These are phyloP conservation scores for Spodoptera litura DNA, from an alignment of 1,140 invertebrate species.

Conservation along the genomic window DNA sequence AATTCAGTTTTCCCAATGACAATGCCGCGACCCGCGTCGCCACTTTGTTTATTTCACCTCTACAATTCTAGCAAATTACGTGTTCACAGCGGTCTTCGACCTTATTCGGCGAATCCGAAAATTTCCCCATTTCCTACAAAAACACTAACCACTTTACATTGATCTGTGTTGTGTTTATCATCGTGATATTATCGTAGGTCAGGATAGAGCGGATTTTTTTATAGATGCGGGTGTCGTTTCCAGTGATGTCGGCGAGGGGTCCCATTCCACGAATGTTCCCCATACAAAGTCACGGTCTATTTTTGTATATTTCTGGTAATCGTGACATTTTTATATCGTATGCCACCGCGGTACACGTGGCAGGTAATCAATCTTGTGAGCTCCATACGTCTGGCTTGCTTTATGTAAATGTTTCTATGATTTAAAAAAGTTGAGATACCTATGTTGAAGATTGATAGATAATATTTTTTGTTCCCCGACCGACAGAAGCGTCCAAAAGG, in stretches of 20 bases:
- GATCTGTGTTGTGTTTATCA: conserved; percentile 18
- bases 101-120: conserved; percentile 43
- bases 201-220: conserved; percentile 41
- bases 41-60: conserved; percentile 21
- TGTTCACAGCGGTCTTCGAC: conserved; percentile 42
- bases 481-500: not conserved
- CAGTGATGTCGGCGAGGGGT: conserved; percentile 45
- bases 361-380: conserved; percentile 21
- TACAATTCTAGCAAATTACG: conserved; percentile 44
- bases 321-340: not conserved
- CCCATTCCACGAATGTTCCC: conserved; percentile 46
- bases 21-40: not conserved
- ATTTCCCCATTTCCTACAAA: conserved; percentile 27
- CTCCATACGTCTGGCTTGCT: not conserved
- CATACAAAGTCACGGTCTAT: conserved; percentile 48
- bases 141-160: conserved; percentile 23
- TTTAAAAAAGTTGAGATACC: not conserved
- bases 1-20: conserved; percentile 31
- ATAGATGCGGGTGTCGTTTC: conserved; percentile 39
- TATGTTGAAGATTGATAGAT: not conserved
- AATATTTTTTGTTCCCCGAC: no score
- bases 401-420: not conserved
- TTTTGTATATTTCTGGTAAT: conserved; percentile 44
- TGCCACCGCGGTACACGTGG: not conserved
- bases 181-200: conserved; percentile 38